These are phyloP conservation scores for Gallinago undulata DNA, from an alignment of 2,113 vertebrate genomes.

Conservation along the genomic window DNA sequence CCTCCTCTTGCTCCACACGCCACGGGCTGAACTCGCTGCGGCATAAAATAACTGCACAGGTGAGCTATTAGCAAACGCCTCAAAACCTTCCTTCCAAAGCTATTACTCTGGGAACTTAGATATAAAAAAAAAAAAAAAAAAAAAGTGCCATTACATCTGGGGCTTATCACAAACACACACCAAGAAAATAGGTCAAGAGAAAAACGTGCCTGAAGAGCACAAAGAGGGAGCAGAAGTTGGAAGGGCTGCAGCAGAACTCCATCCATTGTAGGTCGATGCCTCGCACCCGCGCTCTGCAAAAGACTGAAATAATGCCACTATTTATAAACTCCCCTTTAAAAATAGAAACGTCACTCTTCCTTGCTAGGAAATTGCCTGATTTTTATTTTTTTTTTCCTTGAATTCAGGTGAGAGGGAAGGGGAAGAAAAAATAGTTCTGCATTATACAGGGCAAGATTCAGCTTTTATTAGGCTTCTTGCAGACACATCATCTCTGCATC, in stretches of 20 bases:
- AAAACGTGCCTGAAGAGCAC: neutral
- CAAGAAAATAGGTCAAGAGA: constrained; percentile 56
- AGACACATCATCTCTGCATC: neutral
- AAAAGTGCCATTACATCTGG: neutral
- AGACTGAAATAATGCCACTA: neutral
- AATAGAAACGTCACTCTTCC: constrained; percentile 5
- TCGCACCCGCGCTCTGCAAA: neutral
- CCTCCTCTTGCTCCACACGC: neutral
- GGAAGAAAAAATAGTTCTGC: neutral
- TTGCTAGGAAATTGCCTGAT: constrained; percentile 47
- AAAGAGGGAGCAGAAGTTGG: neutral
- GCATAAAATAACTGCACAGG: neutral
- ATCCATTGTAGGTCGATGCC: neutral
- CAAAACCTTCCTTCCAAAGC: neutral
- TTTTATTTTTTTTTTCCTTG: neutral
- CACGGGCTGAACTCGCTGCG: neutral
- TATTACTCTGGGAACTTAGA: neutral
- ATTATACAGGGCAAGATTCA: constrained; percentile 1
- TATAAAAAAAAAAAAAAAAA: neutral
- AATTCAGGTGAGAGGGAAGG: neutral
- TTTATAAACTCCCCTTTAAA: neutral
- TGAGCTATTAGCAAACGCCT: neutral
- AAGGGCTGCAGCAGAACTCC: neutral
- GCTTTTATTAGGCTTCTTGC: constrained; percentile 2
- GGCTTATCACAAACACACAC: neutral